Evolutionary conservation across 2,113 vertebrate genomes (phyloP).

Genomic region (Limanda limanda): DNA sequence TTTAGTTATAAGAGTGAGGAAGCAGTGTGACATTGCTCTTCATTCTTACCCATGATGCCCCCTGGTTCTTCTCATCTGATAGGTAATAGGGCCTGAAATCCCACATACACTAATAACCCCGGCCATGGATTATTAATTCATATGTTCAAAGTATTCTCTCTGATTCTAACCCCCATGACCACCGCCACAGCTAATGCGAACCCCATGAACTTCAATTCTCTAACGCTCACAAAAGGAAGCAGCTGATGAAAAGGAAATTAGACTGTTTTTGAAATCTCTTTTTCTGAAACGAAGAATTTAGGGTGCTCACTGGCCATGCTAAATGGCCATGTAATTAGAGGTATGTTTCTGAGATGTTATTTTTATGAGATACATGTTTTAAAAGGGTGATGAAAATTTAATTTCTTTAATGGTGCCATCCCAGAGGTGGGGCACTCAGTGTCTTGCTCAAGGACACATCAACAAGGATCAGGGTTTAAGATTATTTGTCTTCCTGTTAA

Average conservation of each 20-base stretch:
- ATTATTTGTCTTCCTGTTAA: not conserved
- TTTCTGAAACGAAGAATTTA: conserved; percentile 23
- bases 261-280: conserved; percentile 43
- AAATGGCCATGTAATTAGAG: conserved; percentile 52
- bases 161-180: conserved; percentile 56
- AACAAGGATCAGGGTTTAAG: not conserved
- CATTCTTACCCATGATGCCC: conserved; percentile 61
- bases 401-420: conserved; percentile 58
- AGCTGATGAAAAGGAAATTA: conserved; percentile 46
- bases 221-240: conserved; percentile 57
- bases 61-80: conserved; percentile 64
- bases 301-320: conserved; percentile 32
- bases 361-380: conserved; percentile 32
- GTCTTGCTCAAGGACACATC: conserved; percentile 56
- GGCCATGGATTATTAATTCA: conserved; percentile 78
- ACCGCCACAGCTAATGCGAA: conserved; percentile 63
- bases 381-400: conserved; percentile 37
- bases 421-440: conserved; percentile 31
- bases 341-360: conserved; percentile 45
- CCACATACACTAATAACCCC: conserved; percentile 68
- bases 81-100: conserved; percentile 56
- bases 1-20: conserved; percentile 51
- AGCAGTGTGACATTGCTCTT: conserved; percentile 40
- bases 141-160: conserved; percentile 67
- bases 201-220: conserved; percentile 62